Evolutionary conservation across 2,888 invertebrate genomes (phyloP), one percentile per base, ranked within the genome.

Genomic region (Cyclophora albipunctata): DNA sequence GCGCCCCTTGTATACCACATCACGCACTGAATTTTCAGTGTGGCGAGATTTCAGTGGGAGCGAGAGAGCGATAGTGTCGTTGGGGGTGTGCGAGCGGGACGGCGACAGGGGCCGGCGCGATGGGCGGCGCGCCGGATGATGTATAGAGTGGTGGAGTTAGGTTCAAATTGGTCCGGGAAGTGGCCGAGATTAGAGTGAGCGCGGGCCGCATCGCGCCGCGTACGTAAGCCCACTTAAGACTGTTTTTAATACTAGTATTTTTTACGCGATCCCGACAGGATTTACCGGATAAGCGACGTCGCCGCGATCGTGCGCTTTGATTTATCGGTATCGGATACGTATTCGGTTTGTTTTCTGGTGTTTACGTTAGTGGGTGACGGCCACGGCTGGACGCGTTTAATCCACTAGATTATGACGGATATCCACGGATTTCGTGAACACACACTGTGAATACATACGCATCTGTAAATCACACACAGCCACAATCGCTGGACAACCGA

Each of bases 91-190:
- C 51, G 77, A 84, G 67, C 43, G 80, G 68, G 84, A 80, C 62
- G 64, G 63, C 48, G 54, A 63, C 75, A 78, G 60, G 64, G 64
- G 67, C 64, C 69, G 71, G 59, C 67, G 66, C 84, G 79, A 86
- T 89, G 89, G 90, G 87, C 84, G 86, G 84, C 79, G 77, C 75
- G 73, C 74, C 77, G 77, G 90, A 91, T 92, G 92, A 92, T 92
- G 91, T 92, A 92, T 92, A 91, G 92, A 92, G 91, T 91, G 90
- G 90, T 90, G 91, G 92, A 91, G 91, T 92, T 92, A 92, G 90
- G 91, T 87, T 91, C 92, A 92, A 92, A 92, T 91, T 92, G 91
- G 90, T 91, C 84, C 91, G 92, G 92, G 91, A 91, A 92, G 92
- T 92, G 92, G 91, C 90, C 91, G 91, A 92, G 92, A 92, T 92